Conservation (phyloP, 1,140 invertebrate species). For the Conopomorpha cramerella region DNA sequence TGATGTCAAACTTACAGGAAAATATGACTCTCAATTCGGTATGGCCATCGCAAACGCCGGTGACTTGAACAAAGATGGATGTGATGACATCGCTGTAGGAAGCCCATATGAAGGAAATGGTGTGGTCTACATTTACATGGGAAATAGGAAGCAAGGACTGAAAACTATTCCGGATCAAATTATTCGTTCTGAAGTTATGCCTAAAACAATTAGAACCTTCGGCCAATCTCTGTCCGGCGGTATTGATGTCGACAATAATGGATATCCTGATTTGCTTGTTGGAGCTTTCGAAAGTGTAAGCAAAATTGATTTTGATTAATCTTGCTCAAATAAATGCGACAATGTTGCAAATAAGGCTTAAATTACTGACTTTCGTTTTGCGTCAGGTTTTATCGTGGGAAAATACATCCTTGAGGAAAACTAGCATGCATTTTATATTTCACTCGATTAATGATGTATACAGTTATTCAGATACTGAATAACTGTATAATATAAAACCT, state of each 20-base stretch:
- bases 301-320: no score
- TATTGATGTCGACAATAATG: constrained; percentile 88
- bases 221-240: constrained; percentile 90
- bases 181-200: constrained; percentile 49
- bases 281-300: constrained; percentile 81
- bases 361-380: no score
- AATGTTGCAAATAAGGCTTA: no score
- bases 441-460: not conserved
- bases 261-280: constrained; percentile 88
- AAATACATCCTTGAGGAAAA: no score
- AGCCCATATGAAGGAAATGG: constrained; percentile 88
- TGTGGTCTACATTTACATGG: constrained; percentile 87
- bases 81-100: constrained; percentile 87
- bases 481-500: no score
- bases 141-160: constrained; percentile 72
- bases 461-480: no score
- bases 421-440: constrained; percentile 2
- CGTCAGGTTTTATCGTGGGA: no score
- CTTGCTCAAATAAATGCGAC: no score
- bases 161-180: constrained; percentile 74
- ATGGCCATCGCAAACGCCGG: constrained; percentile 84
- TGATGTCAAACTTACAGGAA: constrained; percentile 70
- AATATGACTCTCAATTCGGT: constrained; percentile 82
- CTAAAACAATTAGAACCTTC: constrained; percentile 70
- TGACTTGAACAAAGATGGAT: constrained; percentile 91